These are phyloP conservation scores for Melanotaenia maccullochi DNA, from an alignment of 2,797 vertebrate species.

Conservation along the genomic window DNA sequence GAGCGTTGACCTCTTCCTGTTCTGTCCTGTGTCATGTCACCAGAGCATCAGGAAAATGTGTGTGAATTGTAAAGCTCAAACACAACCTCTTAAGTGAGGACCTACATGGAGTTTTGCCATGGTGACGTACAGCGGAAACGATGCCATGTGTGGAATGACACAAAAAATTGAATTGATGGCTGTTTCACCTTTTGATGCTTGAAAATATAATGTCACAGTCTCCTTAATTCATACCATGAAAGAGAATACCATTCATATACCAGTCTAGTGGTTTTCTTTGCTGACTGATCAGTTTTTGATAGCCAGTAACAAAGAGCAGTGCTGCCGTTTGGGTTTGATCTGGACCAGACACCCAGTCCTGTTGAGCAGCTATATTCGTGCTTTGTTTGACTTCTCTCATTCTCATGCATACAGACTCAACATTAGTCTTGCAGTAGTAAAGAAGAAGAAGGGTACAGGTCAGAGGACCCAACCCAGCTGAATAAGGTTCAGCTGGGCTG, in stretches of 20 bases:
- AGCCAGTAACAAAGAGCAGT: slow-evolving; percentile 12
- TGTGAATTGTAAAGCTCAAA: not conserved
- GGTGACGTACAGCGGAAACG: slow-evolving; percentile 7
- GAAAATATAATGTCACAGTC: slow-evolving; percentile 3
- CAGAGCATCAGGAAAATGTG: not conserved
- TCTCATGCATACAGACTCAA: not conserved
- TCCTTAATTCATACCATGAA: not conserved
- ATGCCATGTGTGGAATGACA: not conserved
- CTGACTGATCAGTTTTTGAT: not conserved
- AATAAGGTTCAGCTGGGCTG: slow-evolving; percentile 39
- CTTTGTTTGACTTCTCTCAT: slow-evolving; percentile 28
- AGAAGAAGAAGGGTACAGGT: slow-evolving; percentile 13
- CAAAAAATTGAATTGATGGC: not conserved
- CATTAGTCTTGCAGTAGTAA: slow-evolving; percentile 18
- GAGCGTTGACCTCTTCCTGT: slow-evolving; percentile 11
- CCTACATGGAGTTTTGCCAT: not conserved
- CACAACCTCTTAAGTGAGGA: too few relatives aligned
- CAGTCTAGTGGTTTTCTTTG: not conserved
- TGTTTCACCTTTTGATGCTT: not conserved
- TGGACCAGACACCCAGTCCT: slow-evolving; percentile 2
- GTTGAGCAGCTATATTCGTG: slow-evolving; percentile 25
- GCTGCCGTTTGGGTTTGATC: slow-evolving; percentile 21
- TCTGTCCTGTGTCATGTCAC: slow-evolving; percentile 8
- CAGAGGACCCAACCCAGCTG: slow-evolving; percentile 43
- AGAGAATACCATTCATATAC: not conserved